These are phyloP conservation scores for Dryadula phaetusa DNA, from an alignment of 2,888 invertebrate species.

Conservation along the genomic window DNA sequence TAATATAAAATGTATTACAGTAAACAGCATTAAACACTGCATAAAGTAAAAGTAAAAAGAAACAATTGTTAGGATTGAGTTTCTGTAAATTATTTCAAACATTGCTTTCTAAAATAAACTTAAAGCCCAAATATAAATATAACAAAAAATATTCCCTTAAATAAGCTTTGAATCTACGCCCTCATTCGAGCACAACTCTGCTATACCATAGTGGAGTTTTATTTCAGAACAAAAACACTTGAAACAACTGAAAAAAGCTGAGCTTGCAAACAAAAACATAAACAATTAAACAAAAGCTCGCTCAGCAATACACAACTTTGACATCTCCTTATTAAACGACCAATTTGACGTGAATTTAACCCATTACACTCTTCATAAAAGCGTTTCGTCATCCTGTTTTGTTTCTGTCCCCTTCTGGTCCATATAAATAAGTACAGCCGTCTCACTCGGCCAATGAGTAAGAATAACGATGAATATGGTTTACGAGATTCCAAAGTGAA, in stretches of 20 bases:
- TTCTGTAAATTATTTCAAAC: too few species aligned
- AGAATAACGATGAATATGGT: constrained; percentile 68
- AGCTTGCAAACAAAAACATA: constrained; percentile 9
- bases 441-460: constrained; percentile 53
- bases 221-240: neutral
- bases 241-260: neutral
- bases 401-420: constrained; percentile 58
- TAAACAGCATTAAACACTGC: too few species aligned
- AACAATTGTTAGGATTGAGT: too few species aligned
- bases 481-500: constrained; percentile 76
- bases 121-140: too few species aligned
- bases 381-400: constrained; percentile 80
- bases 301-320: constrained; percentile 24
- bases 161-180: too few species aligned
- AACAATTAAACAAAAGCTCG: constrained; percentile 34
- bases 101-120: too few species aligned
- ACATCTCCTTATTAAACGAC: constrained; percentile 70
- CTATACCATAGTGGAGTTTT: neutral
- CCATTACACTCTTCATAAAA: constrained; percentile 81
- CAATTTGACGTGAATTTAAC: constrained; percentile 83
- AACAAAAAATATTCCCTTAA: too few species aligned
- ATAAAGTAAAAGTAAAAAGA: too few species aligned
- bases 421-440: constrained; percentile 43
- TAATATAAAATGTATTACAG: too few species aligned
- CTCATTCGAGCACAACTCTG: too few species aligned